Base-by-base conservation (phyloP, 2,888 invertebrate species). In the Endomychus coccineus region DNA sequence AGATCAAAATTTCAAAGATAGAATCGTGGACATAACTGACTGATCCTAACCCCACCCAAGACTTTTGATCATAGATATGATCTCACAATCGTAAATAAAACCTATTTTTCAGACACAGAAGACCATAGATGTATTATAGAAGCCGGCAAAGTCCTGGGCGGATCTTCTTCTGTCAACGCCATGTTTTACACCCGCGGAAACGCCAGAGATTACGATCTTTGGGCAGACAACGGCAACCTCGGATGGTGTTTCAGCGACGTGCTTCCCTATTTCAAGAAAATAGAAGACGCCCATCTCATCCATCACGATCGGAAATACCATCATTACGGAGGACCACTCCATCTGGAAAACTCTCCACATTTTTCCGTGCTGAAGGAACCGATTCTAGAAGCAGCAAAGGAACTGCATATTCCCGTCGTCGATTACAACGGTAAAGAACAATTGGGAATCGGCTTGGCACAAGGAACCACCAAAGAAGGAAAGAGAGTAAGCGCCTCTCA, bases 161-260 rank as follows among this genome's bases (percentile, higher is more conserved):
- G 90, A 2, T 80, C 80, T 5, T 83, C 83, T 43, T 78, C 83
- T 0, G 67, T 88, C 6, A 89, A 89, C 58, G 80, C 80, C 50
- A 86, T 90, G 86, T 77, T 83, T 51, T 85, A 83, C 52, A 82
- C 81, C 0, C 67, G 84, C 42, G 86, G 83, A 7, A 73, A 78
- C 49, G 70, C 72, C 1, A 63, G 69, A 3, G 88, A 90, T 55
- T 90, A 83, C 58, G 80, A 89, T 53, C 65, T 70, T 3, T 90
- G 90, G 90, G 75, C 75, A 9, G 67, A 67, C 1, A 57, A 77
- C 52, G 87, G 83, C 1, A 83, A 83, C 56, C 61, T 70, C 0
- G 83, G 82, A 1, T 86, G 86, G 86, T 74, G 78, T 30, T 85
- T 75, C 70, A 65, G 75, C 15, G 74, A 83, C 12, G 79, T 85